Conservation (phyloP, 2,113 vertebrate genomes). For the Cyanoderma ruficeps region DNA sequence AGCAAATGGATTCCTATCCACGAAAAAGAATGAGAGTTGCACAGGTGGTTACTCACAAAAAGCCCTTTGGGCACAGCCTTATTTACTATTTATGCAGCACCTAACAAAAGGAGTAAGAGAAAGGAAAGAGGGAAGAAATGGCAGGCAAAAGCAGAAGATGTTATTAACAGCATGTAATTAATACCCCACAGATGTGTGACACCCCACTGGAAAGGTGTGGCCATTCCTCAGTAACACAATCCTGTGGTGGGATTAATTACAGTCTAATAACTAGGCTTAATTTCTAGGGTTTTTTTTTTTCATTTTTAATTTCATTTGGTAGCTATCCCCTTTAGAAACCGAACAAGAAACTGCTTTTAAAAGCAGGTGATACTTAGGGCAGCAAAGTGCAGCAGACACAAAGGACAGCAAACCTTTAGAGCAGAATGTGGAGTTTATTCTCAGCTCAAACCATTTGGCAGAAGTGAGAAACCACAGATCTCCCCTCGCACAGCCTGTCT, state of each 20-base stretch:
- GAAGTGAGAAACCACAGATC: conserved; percentile 33
- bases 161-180: not conserved
- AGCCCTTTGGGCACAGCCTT: not conserved
- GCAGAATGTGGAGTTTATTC: not conserved
- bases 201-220: not conserved
- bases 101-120: not conserved
- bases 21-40: not conserved
- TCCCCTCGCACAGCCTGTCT: not conserved
- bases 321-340: not conserved
- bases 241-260: not conserved
- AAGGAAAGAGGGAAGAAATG: not conserved
- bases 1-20: not conserved
- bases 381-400: not conserved
- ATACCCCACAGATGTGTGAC: not conserved
- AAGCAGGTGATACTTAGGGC: not conserved
- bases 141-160: not conserved
- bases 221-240: not conserved
- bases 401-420: not conserved
- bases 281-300: not conserved
- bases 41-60: not conserved
- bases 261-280: not conserved
- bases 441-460: not conserved
- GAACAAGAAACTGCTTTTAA: not conserved
- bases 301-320: not conserved
- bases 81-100: not conserved